phyloP scores from a whole-genome alignment of 2,888 invertebrate species.

The Leucania comma region DNA sequence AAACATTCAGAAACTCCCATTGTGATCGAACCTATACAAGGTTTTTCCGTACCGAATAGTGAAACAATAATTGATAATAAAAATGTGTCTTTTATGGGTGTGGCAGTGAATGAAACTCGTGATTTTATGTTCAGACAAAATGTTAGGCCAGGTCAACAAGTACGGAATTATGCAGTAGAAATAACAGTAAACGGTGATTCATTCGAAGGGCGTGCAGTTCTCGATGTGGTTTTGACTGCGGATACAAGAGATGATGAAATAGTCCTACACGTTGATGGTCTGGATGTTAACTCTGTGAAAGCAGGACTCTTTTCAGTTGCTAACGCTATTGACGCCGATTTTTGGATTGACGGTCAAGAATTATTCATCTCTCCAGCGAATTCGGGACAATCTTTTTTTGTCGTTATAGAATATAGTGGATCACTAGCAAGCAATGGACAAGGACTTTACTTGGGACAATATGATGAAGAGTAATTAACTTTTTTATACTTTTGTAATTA shows the following conservation, averaged over 20 bases:
- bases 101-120: constrained; percentile 54
- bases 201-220: constrained; percentile 74
- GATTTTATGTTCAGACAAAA: constrained; percentile 54
- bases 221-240: constrained; percentile 67
- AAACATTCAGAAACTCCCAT: constrained; percentile 48
- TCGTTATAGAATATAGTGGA: constrained; percentile 77
- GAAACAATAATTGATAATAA: constrained; percentile 29
- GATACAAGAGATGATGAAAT: constrained; percentile 71
- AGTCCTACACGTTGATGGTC: constrained; percentile 66
- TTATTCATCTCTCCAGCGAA: constrained; percentile 69
- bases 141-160: constrained; percentile 74
- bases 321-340: constrained; percentile 64
- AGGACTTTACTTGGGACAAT: constrained; percentile 73
- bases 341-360: constrained; percentile 58
- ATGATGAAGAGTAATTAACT: constrained; percentile 64
- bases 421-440: constrained; percentile 62
- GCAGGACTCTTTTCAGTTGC: constrained; percentile 71
- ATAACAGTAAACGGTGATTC: constrained; percentile 69
- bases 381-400: constrained; percentile 63
- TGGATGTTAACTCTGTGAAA: constrained; percentile 69
- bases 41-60: constrained; percentile 21
- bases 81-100: constrained; percentile 46
- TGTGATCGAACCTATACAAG: constrained; percentile 36
- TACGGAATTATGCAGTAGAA: constrained; percentile 70
- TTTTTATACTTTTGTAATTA: not conserved